phyloP scores from a whole-genome alignment of 2,113 vertebrate species.

The Apodemus sylvaticus region DNA sequence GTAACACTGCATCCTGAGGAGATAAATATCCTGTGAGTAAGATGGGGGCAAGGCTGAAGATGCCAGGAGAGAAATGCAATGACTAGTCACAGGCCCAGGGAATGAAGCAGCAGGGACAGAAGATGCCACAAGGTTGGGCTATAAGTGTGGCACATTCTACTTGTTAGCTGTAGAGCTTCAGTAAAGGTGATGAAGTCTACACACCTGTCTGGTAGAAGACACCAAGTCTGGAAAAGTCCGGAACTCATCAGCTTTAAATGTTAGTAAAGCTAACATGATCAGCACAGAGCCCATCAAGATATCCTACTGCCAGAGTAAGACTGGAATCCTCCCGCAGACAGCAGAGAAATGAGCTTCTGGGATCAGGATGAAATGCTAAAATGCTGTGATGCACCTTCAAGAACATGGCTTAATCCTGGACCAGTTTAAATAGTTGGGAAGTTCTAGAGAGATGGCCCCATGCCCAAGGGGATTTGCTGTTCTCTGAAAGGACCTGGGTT shows the following conservation, averaged over 20 bases:
- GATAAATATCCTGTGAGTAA: background rate
- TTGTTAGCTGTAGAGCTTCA: background rate
- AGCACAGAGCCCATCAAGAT: background rate
- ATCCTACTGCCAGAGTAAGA: background rate
- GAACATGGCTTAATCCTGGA: background rate
- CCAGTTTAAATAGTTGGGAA: background rate
- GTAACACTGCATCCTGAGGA: background rate
- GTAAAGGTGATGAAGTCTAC: background rate
- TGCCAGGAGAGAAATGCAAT: background rate
- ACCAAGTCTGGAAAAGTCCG: background rate
- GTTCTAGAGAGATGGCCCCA: background rate
- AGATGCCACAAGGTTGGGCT: background rate
- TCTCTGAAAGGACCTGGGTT: background rate
- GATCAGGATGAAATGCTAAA: background rate
- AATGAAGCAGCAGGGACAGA: background rate
- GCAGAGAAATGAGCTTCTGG: conserved; percentile 3
- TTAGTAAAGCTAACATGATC: background rate
- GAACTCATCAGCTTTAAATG: background rate
- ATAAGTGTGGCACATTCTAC: background rate
- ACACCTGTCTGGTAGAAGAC: background rate
- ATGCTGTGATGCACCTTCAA: background rate
- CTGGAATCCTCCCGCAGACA: background rate
- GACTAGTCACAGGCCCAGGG: background rate
- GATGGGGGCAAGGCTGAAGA: background rate
- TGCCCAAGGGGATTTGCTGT: too few relatives aligned